These are phyloP conservation scores for Ceratina japonica DNA, from an alignment of 1,140 invertebrate species.

Conservation along the genomic window DNA sequence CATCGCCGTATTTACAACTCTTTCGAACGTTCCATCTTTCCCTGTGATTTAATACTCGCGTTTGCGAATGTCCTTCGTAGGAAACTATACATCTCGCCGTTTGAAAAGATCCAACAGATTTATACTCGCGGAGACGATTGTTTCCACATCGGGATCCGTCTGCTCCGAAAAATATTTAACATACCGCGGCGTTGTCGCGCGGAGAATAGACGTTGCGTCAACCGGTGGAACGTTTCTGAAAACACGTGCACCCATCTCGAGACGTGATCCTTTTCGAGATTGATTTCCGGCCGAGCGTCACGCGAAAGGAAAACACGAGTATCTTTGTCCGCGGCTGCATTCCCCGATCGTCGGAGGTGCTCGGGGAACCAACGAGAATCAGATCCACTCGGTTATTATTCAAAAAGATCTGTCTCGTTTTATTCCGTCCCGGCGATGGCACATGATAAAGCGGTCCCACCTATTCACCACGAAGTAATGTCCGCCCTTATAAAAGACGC, in stretches of 20 bases:
- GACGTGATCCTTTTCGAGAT: not conserved
- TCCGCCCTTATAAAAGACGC: slow-evolving; percentile 19
- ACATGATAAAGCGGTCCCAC: slow-evolving; percentile 53
- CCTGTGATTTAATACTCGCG: not conserved
- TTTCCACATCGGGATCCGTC: slow-evolving; percentile 12
- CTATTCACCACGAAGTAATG: slow-evolving; percentile 51
- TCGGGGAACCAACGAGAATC: slow-evolving; percentile 11
- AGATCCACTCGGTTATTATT: slow-evolving; percentile 32
- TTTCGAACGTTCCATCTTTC: not conserved
- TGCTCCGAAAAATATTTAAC: slow-evolving; percentile 20
- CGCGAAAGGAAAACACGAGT: not conserved
- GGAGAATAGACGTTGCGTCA: not conserved
- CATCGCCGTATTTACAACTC: too few species aligned
- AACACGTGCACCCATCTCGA: not conserved
- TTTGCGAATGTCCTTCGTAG: not conserved
- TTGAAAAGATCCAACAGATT: not conserved
- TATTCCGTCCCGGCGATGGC: slow-evolving; percentile 38
- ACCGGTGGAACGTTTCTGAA: not conserved
- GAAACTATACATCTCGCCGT: not conserved
- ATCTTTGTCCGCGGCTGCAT: not conserved
- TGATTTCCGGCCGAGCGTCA: slow-evolving; percentile 15
- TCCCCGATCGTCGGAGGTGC: slow-evolving; percentile 3
- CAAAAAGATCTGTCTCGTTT: slow-evolving; percentile 16
- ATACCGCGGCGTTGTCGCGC: not conserved
- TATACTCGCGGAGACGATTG: not conserved